Percentiles rank a stretch among this genome's conserved stretches.
These are phyloP conservation scores for Strix occidentalis DNA, from an alignment of 2,797 vertebrate genomes.

Conservation along the genomic window DNA sequence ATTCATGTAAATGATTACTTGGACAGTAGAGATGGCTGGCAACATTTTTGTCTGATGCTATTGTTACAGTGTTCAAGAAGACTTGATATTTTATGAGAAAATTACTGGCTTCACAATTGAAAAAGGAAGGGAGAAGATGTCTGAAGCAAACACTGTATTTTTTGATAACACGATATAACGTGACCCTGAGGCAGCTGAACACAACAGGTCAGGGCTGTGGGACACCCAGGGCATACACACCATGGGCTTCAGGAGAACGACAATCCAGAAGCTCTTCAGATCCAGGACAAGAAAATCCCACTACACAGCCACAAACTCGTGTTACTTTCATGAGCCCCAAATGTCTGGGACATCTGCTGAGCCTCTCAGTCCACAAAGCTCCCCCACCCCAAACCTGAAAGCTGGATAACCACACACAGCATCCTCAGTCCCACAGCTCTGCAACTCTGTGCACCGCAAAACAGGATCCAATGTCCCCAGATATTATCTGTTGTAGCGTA, in stretches of 20 bases:
- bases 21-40: neutral
- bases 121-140: neutral
- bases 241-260: rapidly evolving
- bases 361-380: neutral
- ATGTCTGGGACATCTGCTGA: neutral
- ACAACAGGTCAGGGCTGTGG: rapidly evolving
- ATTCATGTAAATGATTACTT: neutral
- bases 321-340: neutral
- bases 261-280: neutral
- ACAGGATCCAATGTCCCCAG: neutral
- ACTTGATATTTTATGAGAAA: neutral
- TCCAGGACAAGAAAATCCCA: neutral
- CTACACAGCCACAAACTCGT: neutral
- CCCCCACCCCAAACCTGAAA: neutral
- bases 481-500: neutral
- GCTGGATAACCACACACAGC: neutral
- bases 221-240: rapidly evolving
- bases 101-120: neutral
- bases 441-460: neutral
- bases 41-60: neutral
- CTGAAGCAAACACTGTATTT: neutral
- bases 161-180: neutral
- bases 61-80: neutral
- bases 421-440: neutral
- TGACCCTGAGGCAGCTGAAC: neutral